Percentiles rank a stretch among this genome's conserved stretches.
These are phyloP conservation scores for Trematomus loennbergii DNA, from an alignment of 2,113 vertebrate species.

Conservation along the genomic window DNA sequence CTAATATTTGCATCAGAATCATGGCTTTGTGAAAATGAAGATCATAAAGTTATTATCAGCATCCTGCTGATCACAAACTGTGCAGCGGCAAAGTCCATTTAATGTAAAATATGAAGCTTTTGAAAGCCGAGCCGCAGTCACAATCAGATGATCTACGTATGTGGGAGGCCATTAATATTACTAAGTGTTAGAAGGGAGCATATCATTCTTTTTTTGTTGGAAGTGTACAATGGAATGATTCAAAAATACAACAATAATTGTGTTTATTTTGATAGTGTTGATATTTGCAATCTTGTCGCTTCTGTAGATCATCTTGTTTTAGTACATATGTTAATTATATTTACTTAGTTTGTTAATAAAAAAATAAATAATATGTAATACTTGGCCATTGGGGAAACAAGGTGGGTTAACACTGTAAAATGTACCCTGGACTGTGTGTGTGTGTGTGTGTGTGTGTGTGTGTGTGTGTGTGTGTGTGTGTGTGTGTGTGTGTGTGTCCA, in stretches of 20 bases:
- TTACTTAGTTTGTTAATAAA: neutral
- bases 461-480: no score
- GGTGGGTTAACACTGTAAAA: neutral
- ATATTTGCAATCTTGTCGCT: neutral
- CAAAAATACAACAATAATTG: neutral
- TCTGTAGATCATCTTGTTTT: no score
- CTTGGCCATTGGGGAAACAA: neutral
- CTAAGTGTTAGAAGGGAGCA: no score
- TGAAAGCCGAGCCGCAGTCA: neutral
- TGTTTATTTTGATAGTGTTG: neutral
- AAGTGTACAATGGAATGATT: neutral
- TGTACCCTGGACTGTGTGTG: neutral
- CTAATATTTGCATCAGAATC: neutral
- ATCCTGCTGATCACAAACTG: neutral
- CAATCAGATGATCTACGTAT: neutral
- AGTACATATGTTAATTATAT: neutral
- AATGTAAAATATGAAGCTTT: neutral
- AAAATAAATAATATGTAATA: neutral
- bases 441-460: no score
- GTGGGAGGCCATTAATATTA: no score
- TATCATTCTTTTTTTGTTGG: neutral
- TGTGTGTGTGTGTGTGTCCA: no score
- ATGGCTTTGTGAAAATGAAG: neutral
- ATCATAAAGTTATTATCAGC: neutral
- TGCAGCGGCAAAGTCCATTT: neutral